Base-by-base conservation (phyloP, 37 sponge, comb jelly and placozoan species). In the Cliona cf. orientalis region DNA sequence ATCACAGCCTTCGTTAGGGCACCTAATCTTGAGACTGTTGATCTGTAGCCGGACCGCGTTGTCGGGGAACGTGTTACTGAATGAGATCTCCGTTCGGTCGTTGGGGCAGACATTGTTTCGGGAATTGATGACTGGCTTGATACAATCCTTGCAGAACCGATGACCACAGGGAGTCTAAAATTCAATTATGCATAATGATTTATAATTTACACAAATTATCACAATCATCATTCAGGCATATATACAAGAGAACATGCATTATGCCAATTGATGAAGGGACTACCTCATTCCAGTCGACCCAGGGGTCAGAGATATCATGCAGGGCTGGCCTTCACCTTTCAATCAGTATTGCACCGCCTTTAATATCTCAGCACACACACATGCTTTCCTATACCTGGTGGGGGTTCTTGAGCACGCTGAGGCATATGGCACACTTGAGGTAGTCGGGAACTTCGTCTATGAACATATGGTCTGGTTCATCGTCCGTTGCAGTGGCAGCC, bases 131-230 rank as follows among this genome's bases (percentile, higher is more conserved):
- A 90, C 49, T 0, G 66, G 75, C 6, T 49, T 29, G 32, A 90
- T 90, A 42, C 90, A 90, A 3, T 80, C 75, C 37, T 60, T 74
- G 60, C 90, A 90, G 49, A 90, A 90, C 14, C 90, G 49, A 39
- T 90, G 90, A 17, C 90, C 90, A 73, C 90, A 90, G 23, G 80
- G 84, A 31, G 90, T 90, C 71, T 89, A 72, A 1, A 21, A n/a
- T n/a, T n/a, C n/a, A n/a, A n/a, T n/a, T n/a, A n/a, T n/a, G n/a
- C n/a, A n/a, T n/a, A n/a, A n/a, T n/a, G n/a, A n/a, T n/a, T n/a
- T n/a, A n/a, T n/a, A n/a, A n/a, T n/a, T n/a, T n/a, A n/a, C n/a
- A n/a, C n/a, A n/a, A n/a, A n/a, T n/a, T n/a, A n/a, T n/a, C n/a
- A n/a, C n/a, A n/a, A n/a, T n/a, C n/a, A n/a, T n/a, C n/a, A n/a